phyloP scores from a whole-genome alignment of 2,113 vertebrate species.

The Chrysochloris asiatica region DNA sequence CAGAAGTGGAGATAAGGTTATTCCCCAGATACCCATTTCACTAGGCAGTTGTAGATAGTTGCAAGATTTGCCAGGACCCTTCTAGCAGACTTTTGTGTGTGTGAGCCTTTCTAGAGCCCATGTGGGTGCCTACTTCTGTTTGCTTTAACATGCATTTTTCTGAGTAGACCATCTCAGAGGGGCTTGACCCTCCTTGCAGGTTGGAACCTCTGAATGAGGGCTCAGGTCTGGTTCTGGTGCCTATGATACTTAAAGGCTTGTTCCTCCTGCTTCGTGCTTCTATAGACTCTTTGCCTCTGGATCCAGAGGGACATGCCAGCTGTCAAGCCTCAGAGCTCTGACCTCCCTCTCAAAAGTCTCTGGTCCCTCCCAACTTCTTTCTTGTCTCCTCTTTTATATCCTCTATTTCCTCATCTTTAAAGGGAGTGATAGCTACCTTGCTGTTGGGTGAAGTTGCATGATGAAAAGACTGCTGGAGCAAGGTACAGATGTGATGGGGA shows the following conservation, averaged over 20 bases:
- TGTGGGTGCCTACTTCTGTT: accelerated
- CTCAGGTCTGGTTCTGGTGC: not conserved
- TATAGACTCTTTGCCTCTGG: not conserved
- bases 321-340: not conserved
- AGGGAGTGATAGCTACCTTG: not conserved
- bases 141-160: not conserved
- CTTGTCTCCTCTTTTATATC: not conserved
- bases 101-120: not conserved
- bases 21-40: not conserved
- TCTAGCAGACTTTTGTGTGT: too few species aligned
- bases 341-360: not conserved
- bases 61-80: not conserved
- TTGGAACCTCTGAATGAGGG: not conserved
- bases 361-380: accelerated
- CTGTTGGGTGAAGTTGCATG: not conserved
- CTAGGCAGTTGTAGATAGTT: not conserved
- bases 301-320: not conserved
- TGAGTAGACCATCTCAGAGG: not conserved
- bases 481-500: not conserved
- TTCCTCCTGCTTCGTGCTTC: not conserved
- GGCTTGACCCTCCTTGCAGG: not conserved
- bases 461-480: not conserved
- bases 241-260: not conserved
- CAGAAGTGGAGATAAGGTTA: not conserved
- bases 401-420: not conserved